Percentiles rank a stretch among this genome's conserved stretches.
Conservation (phyloP, 2,113 vertebrate genomes). For the Polyodon spathula region DNA sequence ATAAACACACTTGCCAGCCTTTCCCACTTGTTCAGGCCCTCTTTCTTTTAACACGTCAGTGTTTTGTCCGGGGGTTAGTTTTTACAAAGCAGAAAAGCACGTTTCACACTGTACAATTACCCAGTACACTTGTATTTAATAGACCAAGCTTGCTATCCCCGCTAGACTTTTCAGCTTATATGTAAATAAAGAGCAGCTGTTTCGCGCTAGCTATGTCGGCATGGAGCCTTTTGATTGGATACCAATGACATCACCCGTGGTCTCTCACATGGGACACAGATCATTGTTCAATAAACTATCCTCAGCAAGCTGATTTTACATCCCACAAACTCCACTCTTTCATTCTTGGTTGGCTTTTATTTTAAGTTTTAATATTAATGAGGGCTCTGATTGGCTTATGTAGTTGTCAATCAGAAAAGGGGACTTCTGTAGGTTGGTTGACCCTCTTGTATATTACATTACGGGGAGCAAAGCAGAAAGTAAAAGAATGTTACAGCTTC, state of each 20-base stretch:
- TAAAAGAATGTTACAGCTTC: conserved; percentile 74
- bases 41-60: conserved; percentile 2
- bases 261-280: conserved; percentile 28
- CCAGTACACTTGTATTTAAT: not conserved
- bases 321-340: conserved; percentile 27
- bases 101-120: not conserved
- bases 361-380: conserved; percentile 41
- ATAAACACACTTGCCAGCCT: not conserved
- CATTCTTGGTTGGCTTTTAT: conserved; percentile 32
- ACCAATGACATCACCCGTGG: conserved; percentile 74
- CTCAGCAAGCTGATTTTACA: conserved; percentile 24
- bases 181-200: conserved; percentile 41
- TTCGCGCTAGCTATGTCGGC: conserved; percentile 34
- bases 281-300: conserved; percentile 33
- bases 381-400: conserved; percentile 45
- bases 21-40: not conserved
- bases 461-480: conserved; percentile 71
- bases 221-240: conserved; percentile 67
- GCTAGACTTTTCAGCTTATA: conserved; percentile 20
- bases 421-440: conserved; percentile 46
- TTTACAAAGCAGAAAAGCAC: not conserved
- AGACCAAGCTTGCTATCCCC: conserved; percentile 3
- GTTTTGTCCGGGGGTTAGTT: not conserved
- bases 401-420: conserved; percentile 41
- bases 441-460: conserved; percentile 60